Base-by-base conservation (phyloP, 2,888 invertebrate species). In the Stenotaenia linearis region DNA sequence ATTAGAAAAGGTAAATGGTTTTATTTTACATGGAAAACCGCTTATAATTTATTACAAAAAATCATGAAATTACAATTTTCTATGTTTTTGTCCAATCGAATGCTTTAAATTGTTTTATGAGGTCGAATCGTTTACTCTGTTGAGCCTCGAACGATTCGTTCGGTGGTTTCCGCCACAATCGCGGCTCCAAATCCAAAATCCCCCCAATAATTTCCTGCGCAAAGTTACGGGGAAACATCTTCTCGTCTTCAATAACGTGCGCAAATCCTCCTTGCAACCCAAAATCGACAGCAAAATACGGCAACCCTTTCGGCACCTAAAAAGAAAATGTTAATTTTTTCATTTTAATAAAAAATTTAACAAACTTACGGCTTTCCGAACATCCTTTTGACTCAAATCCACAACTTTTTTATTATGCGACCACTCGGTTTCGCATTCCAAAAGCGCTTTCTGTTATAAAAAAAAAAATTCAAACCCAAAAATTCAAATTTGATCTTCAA, bases 141-240 rank as follows among this genome's bases (percentile, higher is more conserved):
- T 94, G 93, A 75, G 90, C 87, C 82, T 93, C 92, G 84, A 93
- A 92, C 84, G 89, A 90, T 85, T 95, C 93, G 81, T 88, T 90
- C 83, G 89, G 90, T 0, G 93, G 94, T 84, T 93, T 95, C 77
- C 95, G 91, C 97, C 97, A 98, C 81, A 91, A 86, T 79, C 89
- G 89, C 80, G 93, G 92, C 84, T 96, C 93, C 80, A 97, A 88
- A 85, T 98, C 95, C 82, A 98, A 86, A 90, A 99, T 95, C 0
- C 98, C 98, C 23, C 95, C 97, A 84, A 99, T 92, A 18, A 98
- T 92, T 91, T 98, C 97, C 89, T 94, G 93, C 5, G 95, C 98
- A 90, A 98, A 99, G 86, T 93, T 93, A 78, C 86, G 87, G 0
- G 97, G 95, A 87, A 98, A 98, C 50, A 90, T 86, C 79, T 91